Percentiles rank a stretch among this genome's conserved stretches.
Evolutionary conservation across 35 echinoderm and acorn worm species (phyloP).

Genomic region (Ptychodera flava): DNA sequence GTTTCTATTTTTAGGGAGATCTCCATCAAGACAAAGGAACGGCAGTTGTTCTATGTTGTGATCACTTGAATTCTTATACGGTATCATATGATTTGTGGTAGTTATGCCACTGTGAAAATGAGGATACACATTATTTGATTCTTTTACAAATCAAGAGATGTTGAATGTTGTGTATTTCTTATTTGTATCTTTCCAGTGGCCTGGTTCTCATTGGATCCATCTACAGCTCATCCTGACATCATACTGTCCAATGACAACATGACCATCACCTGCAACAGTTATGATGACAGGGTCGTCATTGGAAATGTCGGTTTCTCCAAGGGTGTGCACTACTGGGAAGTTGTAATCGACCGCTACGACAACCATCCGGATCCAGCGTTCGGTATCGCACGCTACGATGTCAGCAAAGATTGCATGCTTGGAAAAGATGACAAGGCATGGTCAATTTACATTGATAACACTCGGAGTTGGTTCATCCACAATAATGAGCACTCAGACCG

Average conservation of each 20-base stretch:
- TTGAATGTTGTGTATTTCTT: not conserved
- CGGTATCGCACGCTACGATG: conserved; percentile 80
- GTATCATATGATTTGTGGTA: no score
- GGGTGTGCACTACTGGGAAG: conserved; percentile 97
- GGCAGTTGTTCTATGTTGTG: no score
- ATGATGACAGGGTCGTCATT: conserved; percentile 82
- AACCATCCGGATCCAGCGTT: conserved; percentile 98
- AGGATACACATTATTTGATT: no score
- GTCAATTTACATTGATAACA: conserved; percentile 99
- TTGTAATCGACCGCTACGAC: conserved; percentile 95
- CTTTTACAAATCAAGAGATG: no score
- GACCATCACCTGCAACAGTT: conserved; percentile 81
- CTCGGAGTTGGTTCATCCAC: conserved; percentile 98
- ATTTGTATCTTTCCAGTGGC: conserved; percentile 67
- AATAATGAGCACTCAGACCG: conserved; percentile 88
- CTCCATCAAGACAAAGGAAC: no score
- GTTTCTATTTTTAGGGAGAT: no score
- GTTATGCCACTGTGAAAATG: no score
- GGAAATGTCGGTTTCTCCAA: conserved; percentile 98
- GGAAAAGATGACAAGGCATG: conserved; percentile 98
- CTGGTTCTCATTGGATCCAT: conserved; percentile 91
- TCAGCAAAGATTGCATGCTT: conserved; percentile 79
- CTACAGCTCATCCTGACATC: conserved; percentile 89
- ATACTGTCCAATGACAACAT: conserved; percentile 93
- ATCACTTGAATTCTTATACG: no score